phyloP scores from a whole-genome alignment of 2,113 vertebrate species.

The Channa maculata region DNA sequence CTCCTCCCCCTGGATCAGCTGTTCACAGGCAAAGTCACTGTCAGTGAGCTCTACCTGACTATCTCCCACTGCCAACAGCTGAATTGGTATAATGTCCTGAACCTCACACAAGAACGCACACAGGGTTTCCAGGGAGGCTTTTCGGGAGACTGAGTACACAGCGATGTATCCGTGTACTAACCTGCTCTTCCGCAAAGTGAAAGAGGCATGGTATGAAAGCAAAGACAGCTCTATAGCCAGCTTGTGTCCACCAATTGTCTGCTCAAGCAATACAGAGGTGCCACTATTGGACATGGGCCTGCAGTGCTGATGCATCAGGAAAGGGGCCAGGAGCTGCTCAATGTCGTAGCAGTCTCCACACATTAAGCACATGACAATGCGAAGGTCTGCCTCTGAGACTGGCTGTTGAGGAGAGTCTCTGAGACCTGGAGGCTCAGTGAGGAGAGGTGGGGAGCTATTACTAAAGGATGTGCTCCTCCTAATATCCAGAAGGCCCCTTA shows the following conservation, averaged over 20 bases:
- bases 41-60: slow-evolving; percentile 86
- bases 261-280: slow-evolving; percentile 89
- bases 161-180: slow-evolving; percentile 95
- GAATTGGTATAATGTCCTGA: slow-evolving; percentile 94
- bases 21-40: slow-evolving; percentile 89
- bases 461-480: slow-evolving; percentile 87
- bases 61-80: slow-evolving; percentile 91
- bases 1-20: slow-evolving; percentile 92
- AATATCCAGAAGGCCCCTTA: slow-evolving; percentile 91
- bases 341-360: slow-evolving; percentile 90
- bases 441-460: slow-evolving; percentile 83
- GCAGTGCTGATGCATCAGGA: slow-evolving; percentile 89
- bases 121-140: slow-evolving; percentile 93
- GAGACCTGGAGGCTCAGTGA: slow-evolving; percentile 83
- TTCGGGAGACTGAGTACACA: slow-evolving; percentile 90
- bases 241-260: slow-evolving; percentile 86
- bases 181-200: slow-evolving; percentile 91
- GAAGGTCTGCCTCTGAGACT: slow-evolving; percentile 88
- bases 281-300: slow-evolving; percentile 85
- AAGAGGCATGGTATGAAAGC: slow-evolving; percentile 94
- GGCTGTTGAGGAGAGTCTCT: slow-evolving; percentile 87
- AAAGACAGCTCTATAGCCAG: slow-evolving; percentile 90
- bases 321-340: slow-evolving; percentile 90
- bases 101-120: slow-evolving; percentile 96
- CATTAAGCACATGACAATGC: slow-evolving; percentile 95